Percentiles rank a stretch among this genome's conserved stretches.
Conservation (phyloP, 1,140 invertebrate genomes). For the Trigoniulus corallinus region DNA sequence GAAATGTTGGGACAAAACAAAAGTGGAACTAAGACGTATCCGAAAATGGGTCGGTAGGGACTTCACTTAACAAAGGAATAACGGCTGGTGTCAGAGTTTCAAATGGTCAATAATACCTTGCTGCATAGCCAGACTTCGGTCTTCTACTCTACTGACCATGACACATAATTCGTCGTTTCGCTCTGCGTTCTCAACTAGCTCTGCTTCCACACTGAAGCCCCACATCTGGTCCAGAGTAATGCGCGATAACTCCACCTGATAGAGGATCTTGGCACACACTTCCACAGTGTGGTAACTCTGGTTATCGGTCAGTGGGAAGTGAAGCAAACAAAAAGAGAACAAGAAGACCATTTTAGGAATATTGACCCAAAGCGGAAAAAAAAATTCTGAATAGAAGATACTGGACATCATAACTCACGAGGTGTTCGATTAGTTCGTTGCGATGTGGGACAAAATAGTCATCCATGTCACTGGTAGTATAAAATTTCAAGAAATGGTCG, state of each 20-base stretch:
- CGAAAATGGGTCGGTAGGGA: no score
- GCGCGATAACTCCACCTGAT: constrained; percentile 83
- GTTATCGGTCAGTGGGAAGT: constrained; percentile 35
- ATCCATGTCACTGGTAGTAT: constrained; percentile 84
- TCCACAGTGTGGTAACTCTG: constrained; percentile 91
- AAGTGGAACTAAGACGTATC: no score
- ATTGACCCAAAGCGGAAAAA: neutral
- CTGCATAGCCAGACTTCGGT: constrained; percentile 84
- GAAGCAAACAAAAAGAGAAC: constrained; percentile 21
- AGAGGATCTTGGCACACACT: constrained; percentile 89
- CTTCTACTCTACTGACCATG: constrained; percentile 86
- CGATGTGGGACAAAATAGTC: constrained; percentile 89
- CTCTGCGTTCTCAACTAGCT: constrained; percentile 87
- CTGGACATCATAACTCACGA: constrained; percentile 51
- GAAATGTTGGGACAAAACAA: no score
- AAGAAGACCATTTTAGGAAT: no score
- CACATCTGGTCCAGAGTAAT: constrained; percentile 84
- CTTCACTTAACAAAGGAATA: no score
- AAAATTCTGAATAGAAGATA: neutral
- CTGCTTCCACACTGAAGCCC: constrained; percentile 93
- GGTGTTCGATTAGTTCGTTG: constrained; percentile 82
- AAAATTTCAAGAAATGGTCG: constrained; percentile 89
- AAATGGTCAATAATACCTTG: no score
- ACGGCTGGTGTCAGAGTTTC: no score
- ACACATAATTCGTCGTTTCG: constrained; percentile 90